Evolutionary conservation across 1,140 invertebrate genomes (phyloP).

Genomic region (Sarcophaga bullata): DNA sequence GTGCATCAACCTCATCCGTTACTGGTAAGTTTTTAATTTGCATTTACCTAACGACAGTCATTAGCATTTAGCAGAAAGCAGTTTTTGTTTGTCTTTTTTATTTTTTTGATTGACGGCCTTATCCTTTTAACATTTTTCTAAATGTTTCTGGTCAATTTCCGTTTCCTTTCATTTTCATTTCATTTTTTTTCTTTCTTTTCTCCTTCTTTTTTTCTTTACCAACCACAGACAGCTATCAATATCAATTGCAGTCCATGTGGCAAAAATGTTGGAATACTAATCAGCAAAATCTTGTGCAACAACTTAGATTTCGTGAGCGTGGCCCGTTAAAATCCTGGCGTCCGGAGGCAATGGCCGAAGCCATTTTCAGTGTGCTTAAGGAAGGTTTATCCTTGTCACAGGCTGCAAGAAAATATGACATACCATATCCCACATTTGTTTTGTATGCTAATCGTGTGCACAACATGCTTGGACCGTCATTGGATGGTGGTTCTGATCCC

Average conservation of each 20-base stretch:
- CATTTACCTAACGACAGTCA: neutral
- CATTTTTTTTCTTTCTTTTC: neutral
- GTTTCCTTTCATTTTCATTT: conserved; percentile 20
- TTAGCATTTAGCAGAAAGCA: too few species aligned
- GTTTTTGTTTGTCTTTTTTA: conserved; percentile 25
- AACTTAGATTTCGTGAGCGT: conserved; percentile 88
- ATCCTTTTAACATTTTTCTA: conserved; percentile 5
- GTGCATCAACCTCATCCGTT: conserved; percentile 60
- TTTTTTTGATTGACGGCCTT: neutral
- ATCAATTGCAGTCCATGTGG: conserved; percentile 93
- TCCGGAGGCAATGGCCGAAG: conserved; percentile 93
- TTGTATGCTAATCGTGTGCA: conserved; percentile 93
- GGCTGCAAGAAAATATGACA: conserved; percentile 91
- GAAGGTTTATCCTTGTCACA: conserved; percentile 89
- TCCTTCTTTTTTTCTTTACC: conserved; percentile 50
- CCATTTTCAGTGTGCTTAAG: conserved; percentile 90
- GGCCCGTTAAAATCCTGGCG: conserved; percentile 92
- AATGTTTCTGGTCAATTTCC: conserved; percentile 32
- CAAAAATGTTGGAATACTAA: conserved; percentile 94
- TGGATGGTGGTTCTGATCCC: conserved; percentile 86
- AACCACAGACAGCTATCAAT: conserved; percentile 91
- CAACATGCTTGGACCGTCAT: conserved; percentile 91
- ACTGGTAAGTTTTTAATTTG: conserved; percentile 57
- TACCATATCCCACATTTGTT: conserved; percentile 93
- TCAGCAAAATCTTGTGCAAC: conserved; percentile 83